Percentiles rank a stretch among this genome's conserved stretches.
phyloP scores from a whole-genome alignment of 1,140 invertebrate genomes.

The Drosophila athabasca region DNA sequence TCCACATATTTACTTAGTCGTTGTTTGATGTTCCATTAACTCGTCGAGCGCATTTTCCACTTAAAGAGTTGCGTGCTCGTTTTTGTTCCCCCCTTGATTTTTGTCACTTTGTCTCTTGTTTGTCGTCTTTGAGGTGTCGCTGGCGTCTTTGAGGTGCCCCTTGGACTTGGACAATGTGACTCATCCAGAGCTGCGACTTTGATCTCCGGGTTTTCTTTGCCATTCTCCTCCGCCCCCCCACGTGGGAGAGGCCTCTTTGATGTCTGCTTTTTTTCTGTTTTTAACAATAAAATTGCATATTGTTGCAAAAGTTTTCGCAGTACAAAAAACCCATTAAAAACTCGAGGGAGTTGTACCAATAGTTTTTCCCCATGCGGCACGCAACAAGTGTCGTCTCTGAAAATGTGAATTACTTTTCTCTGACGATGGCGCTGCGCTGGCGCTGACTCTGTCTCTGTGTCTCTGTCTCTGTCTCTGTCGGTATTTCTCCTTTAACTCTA shows the following conservation, averaged over 20 bases:
- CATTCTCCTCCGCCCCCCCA: slow-evolving; percentile 33
- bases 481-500: slow-evolving; percentile 62
- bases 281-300: slow-evolving; percentile 61
- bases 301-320: slow-evolving; percentile 60
- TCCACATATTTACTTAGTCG: slow-evolving; percentile 63
- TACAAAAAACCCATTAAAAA: slow-evolving; percentile 57
- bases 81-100: slow-evolving; percentile 19
- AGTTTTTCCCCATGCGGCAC: slow-evolving; percentile 58
- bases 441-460: too few species aligned
- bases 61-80: slow-evolving; percentile 47
- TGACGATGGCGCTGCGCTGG: not conserved
- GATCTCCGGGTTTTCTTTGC: slow-evolving; percentile 70
- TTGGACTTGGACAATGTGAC: slow-evolving; percentile 21
- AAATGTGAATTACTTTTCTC: slow-evolving; percentile 39
- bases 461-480: slow-evolving; percentile 4
- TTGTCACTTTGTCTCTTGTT: slow-evolving; percentile 68
- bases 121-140: slow-evolving; percentile 21
- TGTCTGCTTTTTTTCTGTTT: slow-evolving; percentile 45
- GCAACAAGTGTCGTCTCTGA: slow-evolving; percentile 73
- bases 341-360: slow-evolving; percentile 26
- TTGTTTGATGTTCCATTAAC: slow-evolving; percentile 58
- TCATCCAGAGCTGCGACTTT: slow-evolving; percentile 56
- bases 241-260: slow-evolving; percentile 41
- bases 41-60: slow-evolving; percentile 54
- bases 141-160: slow-evolving; percentile 16